Conservation (phyloP, 2,888 invertebrate genomes). For the Caenorhabditis zanzibari region DNA sequence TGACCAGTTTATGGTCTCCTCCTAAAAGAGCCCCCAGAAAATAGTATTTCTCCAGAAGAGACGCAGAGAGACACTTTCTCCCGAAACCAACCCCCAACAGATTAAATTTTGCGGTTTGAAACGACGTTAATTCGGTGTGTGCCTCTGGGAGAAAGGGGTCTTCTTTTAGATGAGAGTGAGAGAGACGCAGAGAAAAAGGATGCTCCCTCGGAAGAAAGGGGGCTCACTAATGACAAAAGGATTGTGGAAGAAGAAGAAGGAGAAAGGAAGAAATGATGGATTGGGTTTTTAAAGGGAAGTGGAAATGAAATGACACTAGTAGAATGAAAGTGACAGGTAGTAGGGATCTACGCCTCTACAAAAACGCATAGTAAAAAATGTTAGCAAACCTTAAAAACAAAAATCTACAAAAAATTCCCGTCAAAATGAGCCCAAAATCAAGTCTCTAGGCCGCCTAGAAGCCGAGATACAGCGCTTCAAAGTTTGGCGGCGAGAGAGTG, state of each 20-base stretch:
- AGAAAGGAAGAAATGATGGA: conserved; percentile 39
- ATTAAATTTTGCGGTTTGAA: conserved; percentile 68
- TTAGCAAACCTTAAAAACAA: too few species aligned
- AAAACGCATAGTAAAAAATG: too few species aligned
- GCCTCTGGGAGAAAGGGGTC: background rate
- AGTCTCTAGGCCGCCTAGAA: too few species aligned
- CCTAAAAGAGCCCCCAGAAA: conserved; percentile 22
- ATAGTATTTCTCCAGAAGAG: background rate
- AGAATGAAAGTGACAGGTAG: conserved; percentile 11
- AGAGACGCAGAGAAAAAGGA: conserved; percentile 38
- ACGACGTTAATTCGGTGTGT: conserved; percentile 67
- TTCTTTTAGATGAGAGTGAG: conserved; percentile 15
- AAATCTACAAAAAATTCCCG: too few species aligned
- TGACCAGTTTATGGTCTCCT: conserved; percentile 25
- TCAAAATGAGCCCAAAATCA: too few species aligned
- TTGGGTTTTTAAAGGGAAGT: conserved; percentile 17
- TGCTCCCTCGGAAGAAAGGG: conserved; percentile 9
- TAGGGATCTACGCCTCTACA: too few species aligned
- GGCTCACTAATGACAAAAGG: conserved; percentile 62
- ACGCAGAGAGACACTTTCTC: conserved; percentile 17
- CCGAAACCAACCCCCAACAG: conserved; percentile 1
- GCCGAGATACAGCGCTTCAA: background rate
- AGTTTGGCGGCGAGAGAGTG: background rate
- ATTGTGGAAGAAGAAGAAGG: conserved; percentile 35
- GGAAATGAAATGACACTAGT: conserved; percentile 8